Base-by-base conservation (phyloP, 2,797 vertebrate genomes). In the Poecilia velifera region DNA sequence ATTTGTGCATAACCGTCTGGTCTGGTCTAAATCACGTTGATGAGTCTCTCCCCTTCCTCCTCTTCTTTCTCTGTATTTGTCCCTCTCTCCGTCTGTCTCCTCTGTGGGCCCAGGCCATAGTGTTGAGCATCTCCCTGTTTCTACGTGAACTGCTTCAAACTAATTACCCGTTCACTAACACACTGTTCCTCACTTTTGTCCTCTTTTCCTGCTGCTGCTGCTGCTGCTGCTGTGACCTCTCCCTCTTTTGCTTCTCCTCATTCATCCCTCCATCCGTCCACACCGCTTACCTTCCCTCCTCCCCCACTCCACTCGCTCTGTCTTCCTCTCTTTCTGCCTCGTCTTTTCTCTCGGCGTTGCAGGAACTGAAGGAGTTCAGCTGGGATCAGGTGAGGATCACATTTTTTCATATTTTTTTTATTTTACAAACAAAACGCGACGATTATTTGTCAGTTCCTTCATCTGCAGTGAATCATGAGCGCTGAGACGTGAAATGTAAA, bases 311-410 rank as follows among this genome's bases (percentile, higher is more conserved):
- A 73, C 87, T 86, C 82, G 81, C 80, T 72, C 83, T 71, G 66
- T 83, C 84, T 82, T 77, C 86, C 72, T 59, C 41, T 59, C 68
- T 46, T 59, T 47, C 77, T 76, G 59, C 78, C 22, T 92, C 81
- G 82, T 71, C 80, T 86, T 76, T 82, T 73, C 79, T 91, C 81
- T 86, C 43, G 51, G 36, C 82, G 22, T 86, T 89, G 84, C 94
- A 98, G 97, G 97, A 98, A 96, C 96, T 97, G 94, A 98, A 98
- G 88, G 97, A 98, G 92, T 97, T 98, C 96, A 98, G 97, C 96
- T 98, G 97, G 97, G 97, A 98, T 94, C 97, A 98, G 97, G 97
- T 98, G 94, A 94, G 95, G 79, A 73, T 64, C 81, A 20, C 5
- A 25, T 62, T 53, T 77, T 70, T 70, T 18, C 4, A 0, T 45